Base-by-base conservation (phyloP, 2,888 invertebrate species). In the Sceliomorpha sp. region DNA sequence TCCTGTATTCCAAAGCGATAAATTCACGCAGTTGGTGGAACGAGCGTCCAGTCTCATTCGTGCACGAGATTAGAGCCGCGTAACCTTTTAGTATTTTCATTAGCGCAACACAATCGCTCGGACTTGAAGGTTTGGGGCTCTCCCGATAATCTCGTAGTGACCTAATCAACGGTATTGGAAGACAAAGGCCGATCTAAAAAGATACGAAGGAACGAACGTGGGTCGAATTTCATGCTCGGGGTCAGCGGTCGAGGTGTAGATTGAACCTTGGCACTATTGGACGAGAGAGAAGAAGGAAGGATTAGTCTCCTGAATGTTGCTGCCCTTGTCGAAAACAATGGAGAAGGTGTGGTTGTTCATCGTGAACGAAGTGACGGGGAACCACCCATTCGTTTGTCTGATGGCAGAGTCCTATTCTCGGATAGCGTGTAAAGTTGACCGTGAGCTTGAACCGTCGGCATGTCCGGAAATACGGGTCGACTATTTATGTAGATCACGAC, bases 91-190 rank as follows among this genome's bases (percentile, higher is more conserved):
- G 79, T 85, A 81, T 87, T 87, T 20, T 87, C 85, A 87, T 87
- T 87, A 87, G 85, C 81, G 78, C 78, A 76, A 77, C 77, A 77
- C 81, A 82, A 86, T 84, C 84, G 83, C 81, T 77, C 72, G 73
- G 63, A 15, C 42, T 51, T 60, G 53, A 63, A n/a, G 48, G 42
- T 55, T 55, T 50, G 59, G 59, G 68, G 69, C 45, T 60, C 72
- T 59, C 69, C 70, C 76, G 81, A 82, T 81, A 78, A 77, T 77
- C 78, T 76, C 58, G 72, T 45, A 69, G 74, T 76, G 64, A 77
- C 80, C 85, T 84, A 86, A 88, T 88, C 87, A 86, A 85, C 85
- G 87, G 80, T 86, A 86, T 87, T 87, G 86, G 82, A 78, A 85
- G 87, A 85, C 86, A 86, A 87, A 83, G 81, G 79, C 79, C 56